Evolutionary conservation across 2,888 invertebrate genomes (phyloP), one percentile per base, ranked within the genome.

Genomic region (Periphyllus acericola): DNA sequence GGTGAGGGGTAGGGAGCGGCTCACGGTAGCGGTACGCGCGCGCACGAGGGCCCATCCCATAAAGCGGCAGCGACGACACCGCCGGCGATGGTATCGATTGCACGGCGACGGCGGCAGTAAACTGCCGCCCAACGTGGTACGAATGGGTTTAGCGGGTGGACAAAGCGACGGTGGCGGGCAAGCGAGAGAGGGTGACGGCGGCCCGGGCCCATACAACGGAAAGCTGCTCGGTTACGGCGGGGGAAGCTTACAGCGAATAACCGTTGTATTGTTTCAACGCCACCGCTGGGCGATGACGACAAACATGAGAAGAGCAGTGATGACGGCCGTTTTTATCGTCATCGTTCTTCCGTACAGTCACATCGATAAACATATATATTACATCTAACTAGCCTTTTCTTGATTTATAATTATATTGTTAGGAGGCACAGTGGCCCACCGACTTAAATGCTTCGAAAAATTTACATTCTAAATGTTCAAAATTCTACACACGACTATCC

Each of bases 21-120:
- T 71, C 71, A 29, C 29, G 32, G 29, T 29, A 34, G 79, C 52
- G 78, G 55, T 34, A 79, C 79, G 85, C 85, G 79, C 55, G 86
- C 86, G 71, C 79, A 40, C 71, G 21, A 19, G 52, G 11, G 71
- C 86, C 78, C 79, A 19, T 36, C 79, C 46, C 79, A 36, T 72
- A 86, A 55, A 72, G 36, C 52, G 71, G 79, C 52, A 75, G 17
- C 83, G 83, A 40, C 82, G 84, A 68, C 78, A 78, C 40, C 60
- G 66, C 40, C 66, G 40, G 52, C 46, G 68, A 52, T 78, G 46
- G 34, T 86, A 86, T 86, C 85, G 85, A 86, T 86, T 86, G 78
- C 52, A 79, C 71, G 29, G 66, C 75, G 83, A 74, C 72, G 40
- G 83, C 60, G 75, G 40, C 40, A 19, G 52, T 34, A 72, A 83